Evolutionary conservation across 1,140 invertebrate genomes (phyloP).

Genomic region (Magallana ariakensis): DNA sequence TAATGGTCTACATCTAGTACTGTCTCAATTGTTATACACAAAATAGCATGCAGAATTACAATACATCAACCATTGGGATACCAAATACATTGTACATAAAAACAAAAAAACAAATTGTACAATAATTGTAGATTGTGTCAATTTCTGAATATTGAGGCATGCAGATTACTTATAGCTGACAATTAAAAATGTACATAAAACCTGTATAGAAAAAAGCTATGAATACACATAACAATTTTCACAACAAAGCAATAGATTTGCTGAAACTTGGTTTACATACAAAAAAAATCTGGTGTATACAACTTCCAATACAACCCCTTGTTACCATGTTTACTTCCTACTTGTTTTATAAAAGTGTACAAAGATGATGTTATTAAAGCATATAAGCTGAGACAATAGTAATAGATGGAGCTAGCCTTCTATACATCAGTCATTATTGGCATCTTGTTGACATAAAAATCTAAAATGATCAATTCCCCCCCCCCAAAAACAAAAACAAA

Average conservation of each 20-base stretch:
- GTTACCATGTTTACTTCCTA: neutral
- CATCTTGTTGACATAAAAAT: neutral
- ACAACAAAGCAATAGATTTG: neutral
- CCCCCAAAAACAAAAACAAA: neutral
- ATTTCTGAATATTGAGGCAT: slow-evolving; percentile 29
- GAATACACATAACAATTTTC: slow-evolving; percentile 1
- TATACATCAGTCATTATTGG: neutral
- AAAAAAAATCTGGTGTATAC: no score
- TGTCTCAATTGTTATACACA: slow-evolving; percentile 14
- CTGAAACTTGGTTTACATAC: no score
- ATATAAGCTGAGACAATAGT: slow-evolving; percentile 1
- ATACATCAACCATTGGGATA: slow-evolving; percentile 1
- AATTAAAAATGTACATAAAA: slow-evolving; percentile 3
- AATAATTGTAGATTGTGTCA: slow-evolving; percentile 15
- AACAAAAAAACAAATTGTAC: neutral
- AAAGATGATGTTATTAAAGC: slow-evolving; percentile 4
- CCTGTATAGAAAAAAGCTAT: neutral
- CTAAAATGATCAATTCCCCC: neutral
- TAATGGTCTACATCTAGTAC: slow-evolving; percentile 26
- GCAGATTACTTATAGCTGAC: slow-evolving; percentile 11
- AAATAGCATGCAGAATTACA: slow-evolving; percentile 10
- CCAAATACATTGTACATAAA: neutral
- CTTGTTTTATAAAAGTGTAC: neutral
- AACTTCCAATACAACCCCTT: no score
- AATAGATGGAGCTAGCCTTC: neutral